These are phyloP conservation scores for Crocallis elinguaria DNA, from an alignment of 2,888 invertebrate species.

Conservation along the genomic window DNA sequence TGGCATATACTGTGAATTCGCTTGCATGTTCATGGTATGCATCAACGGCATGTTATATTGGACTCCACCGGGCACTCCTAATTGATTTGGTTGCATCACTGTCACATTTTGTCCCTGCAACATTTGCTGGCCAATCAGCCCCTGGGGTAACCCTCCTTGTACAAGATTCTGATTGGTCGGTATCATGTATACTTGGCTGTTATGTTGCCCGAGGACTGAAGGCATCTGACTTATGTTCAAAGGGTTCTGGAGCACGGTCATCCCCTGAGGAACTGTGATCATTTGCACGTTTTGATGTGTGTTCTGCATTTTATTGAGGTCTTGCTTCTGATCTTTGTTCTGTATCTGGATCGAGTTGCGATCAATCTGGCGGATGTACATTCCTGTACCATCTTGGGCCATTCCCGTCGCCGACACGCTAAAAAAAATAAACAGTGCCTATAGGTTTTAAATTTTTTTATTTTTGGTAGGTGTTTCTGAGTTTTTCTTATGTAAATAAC, in stretches of 20 bases:
- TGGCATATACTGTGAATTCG: conserved; percentile 72
- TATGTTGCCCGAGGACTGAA: conserved; percentile 69
- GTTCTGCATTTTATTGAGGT: conserved; percentile 68
- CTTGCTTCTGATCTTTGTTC: conserved; percentile 74
- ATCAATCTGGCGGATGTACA: conserved; percentile 79
- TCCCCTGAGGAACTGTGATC: conserved; percentile 78
- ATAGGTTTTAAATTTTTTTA: too few species aligned
- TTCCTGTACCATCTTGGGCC: conserved; percentile 69
- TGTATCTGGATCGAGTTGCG: conserved; percentile 76
- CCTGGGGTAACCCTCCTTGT: conserved; percentile 64
- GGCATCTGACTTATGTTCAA: conserved; percentile 74
- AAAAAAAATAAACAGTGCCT: conserved; percentile 23
- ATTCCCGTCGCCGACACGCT: conserved; percentile 71
- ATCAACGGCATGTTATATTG: conserved; percentile 77
- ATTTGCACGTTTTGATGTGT: conserved; percentile 78
- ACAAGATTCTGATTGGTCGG: conserved; percentile 73
- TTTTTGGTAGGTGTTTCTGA: too few species aligned
- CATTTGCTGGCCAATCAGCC: conserved; percentile 70
- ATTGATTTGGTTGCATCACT: conserved; percentile 77
- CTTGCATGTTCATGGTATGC: conserved; percentile 72
- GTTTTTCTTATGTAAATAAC: too few species aligned
- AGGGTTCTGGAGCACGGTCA: conserved; percentile 77
- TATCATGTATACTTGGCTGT: conserved; percentile 80
- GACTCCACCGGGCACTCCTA: conserved; percentile 71
- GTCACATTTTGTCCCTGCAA: conserved; percentile 75